Evolutionary conservation across 2,797 vertebrate genomes (phyloP), one percentile per base, ranked within the genome.

Genomic region (Cryptoprocta ferox): DNA sequence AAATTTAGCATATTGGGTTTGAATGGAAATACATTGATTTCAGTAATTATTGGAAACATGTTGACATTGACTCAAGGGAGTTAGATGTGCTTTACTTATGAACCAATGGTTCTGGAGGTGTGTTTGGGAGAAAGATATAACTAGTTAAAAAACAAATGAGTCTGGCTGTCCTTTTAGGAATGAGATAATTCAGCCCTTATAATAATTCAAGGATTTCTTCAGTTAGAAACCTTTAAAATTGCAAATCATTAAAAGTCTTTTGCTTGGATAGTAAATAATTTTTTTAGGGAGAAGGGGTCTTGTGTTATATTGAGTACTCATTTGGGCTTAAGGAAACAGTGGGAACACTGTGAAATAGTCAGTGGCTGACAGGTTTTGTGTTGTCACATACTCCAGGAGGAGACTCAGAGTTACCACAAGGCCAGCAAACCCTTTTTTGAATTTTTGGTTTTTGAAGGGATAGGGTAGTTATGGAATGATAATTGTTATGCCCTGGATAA

Each of bases 141-240:
- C 35, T 35, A 59, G 12, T 18, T 88, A 56, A 84, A 73, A 65
- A 65, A 95, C 24, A 95, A 70, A 75, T 9, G 37, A n/a, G 32
- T 32, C 50, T 82, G 30, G 35, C 88, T 91, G 3, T 86, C 24
- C n/a, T 92, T 37, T 59, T 37, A 61, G 75, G 56, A 93, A 81
- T 80, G 63, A 48, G 53, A 70, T 81, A 78, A 81, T 66, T 78
- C 24, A 79, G 71, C 88, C 28, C 5, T 95, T 71, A 37, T 7
- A 81, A 1, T 81, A 90, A 48, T 48, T 87, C 65, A 88, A 83
- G 18, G 1, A 39, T 87, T 79, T 95, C 48, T 94, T 87, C 32
- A 83, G 30, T n/a, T 66, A 92, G 91, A 26, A 83, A 28, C 75
- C 56, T 89, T 97, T 78, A 86, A 90, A 89, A 90, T 28, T 6